Conservation (phyloP, 1,140 invertebrate species). For the Cecropterus lyciades region DNA sequence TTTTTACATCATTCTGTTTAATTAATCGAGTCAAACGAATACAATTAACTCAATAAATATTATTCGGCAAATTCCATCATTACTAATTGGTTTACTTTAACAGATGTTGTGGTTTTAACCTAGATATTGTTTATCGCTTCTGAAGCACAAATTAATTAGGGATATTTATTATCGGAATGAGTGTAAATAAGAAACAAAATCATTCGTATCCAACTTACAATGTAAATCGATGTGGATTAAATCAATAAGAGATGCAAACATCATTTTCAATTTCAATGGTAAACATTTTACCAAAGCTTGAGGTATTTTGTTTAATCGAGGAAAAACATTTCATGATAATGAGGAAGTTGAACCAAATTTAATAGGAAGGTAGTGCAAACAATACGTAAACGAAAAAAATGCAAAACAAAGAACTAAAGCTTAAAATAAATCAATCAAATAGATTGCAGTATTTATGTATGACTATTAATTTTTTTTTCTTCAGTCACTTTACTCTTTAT, state of each 20-base stretch:
- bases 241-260: conserved; percentile 26
- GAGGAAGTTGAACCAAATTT: not conserved
- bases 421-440: too few relatives aligned
- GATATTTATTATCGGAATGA: conserved; percentile 32
- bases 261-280: conserved; percentile 19
- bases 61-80: conserved; percentile 19
- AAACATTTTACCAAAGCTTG: conserved; percentile 27
- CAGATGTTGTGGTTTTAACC: conserved; percentile 35
- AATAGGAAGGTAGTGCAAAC: too few relatives aligned
- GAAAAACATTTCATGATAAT: conserved; percentile 30
- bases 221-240: conserved; percentile 30
- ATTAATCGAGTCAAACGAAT: conserved; percentile 13
- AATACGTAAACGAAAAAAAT: too few relatives aligned
- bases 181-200: conserved; percentile 36
- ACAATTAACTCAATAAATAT: conserved; percentile 29
- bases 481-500: too few relatives aligned
- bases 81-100: conserved; percentile 35
- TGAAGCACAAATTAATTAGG: conserved; percentile 34
- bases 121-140: conserved; percentile 34
- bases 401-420: too few relatives aligned
- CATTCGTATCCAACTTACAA: conserved; percentile 27
- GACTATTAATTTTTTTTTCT: too few relatives aligned
- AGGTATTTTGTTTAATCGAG: conserved; percentile 25
- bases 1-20: conserved; percentile 19
- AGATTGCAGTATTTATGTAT: too few relatives aligned